These are phyloP conservation scores for Acromyrmex charruanus DNA, from an alignment of 1,140 invertebrate species.

Conservation along the genomic window DNA sequence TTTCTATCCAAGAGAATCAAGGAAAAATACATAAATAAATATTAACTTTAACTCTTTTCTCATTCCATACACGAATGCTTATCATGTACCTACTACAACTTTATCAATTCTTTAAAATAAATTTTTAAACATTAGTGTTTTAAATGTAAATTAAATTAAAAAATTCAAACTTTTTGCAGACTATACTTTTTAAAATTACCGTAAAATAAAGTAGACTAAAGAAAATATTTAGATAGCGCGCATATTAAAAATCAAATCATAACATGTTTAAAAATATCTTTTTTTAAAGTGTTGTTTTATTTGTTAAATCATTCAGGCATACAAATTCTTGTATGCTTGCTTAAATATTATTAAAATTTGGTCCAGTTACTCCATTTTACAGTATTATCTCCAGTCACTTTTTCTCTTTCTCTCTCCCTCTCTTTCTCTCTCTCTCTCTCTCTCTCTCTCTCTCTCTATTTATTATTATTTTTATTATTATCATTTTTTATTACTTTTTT, in stretches of 20 bases:
- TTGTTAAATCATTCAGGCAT: too few species aligned
- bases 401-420: neutral
- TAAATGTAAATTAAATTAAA: conserved; percentile 6
- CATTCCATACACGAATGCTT: neutral
- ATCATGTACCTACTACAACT: neutral
- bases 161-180: neutral
- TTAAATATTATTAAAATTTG: too few species aligned
- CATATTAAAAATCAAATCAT: too few species aligned
- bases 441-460: neutral
- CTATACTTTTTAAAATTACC: too few species aligned
- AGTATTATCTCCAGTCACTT: neutral
- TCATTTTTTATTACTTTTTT: too few species aligned
- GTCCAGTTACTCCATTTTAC: too few species aligned
- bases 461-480: too few species aligned
- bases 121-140: neutral
- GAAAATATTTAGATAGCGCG: too few species aligned
- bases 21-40: neutral
- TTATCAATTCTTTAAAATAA: neutral
- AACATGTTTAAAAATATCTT: too few species aligned
- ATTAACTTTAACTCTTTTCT: neutral
- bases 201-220: too few species aligned
- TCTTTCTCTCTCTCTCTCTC: neutral
- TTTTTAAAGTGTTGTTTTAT: too few species aligned
- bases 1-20: conserved; percentile 2
- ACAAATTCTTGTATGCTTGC: neutral